Evolutionary conservation across 2,113 vertebrate species (phyloP).

Genomic region (Mus spicilegus): DNA sequence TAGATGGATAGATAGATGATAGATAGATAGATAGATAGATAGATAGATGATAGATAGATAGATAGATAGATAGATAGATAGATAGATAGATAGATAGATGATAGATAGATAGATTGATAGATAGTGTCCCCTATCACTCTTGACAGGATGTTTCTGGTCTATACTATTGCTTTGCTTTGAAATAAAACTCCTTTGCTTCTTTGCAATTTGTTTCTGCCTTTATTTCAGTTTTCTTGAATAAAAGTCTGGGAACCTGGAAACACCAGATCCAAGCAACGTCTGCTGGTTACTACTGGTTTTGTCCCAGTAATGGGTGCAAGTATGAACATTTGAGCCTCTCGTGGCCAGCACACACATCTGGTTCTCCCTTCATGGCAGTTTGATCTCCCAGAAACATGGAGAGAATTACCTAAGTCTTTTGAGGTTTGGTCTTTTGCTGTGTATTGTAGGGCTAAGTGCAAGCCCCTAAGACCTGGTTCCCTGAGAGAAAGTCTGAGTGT

Average conservation of each 20-base stretch:
- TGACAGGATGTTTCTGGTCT: neutral
- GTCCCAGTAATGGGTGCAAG: neutral
- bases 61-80: no score
- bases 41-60: no score
- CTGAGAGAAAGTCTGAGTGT: no score
- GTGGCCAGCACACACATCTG: neutral
- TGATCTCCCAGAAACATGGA: neutral
- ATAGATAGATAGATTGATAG: no score
- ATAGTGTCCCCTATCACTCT: neutral
- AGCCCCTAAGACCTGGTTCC: no score
- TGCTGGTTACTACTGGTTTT: neutral
- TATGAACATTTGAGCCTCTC: neutral
- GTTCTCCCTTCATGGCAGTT: neutral
- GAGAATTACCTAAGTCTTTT: neutral
- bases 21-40: no score
- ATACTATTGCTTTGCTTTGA: neutral
- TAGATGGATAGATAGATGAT: neutral
- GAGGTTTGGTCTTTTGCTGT: no score
- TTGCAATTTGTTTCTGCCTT: neutral
- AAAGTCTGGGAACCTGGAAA: neutral
- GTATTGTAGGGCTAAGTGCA: no score
- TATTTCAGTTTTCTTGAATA: neutral
- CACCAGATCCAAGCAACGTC: neutral
- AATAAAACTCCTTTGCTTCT: neutral
- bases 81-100: neutral